Evolutionary conservation across 2,888 invertebrate genomes (phyloP).

Genomic region (Galerucella calmariensis): DNA sequence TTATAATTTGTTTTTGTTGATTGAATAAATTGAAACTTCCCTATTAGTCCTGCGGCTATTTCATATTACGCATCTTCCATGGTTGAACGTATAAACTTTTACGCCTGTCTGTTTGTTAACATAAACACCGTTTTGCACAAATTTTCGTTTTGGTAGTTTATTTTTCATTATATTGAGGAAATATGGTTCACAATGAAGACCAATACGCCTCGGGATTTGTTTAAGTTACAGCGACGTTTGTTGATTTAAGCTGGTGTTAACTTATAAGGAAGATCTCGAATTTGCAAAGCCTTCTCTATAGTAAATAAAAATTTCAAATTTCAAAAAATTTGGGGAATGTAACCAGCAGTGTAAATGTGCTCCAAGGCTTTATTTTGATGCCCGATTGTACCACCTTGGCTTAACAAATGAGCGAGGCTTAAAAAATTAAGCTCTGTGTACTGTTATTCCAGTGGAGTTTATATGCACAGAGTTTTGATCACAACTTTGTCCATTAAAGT

Average conservation of each 20-base stretch:
- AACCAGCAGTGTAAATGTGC: too few relatives aligned
- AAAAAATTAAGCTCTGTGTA: too few relatives aligned
- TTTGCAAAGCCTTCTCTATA: not conserved
- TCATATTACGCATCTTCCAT: not conserved
- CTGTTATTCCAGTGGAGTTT: too few relatives aligned
- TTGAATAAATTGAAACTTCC: too few relatives aligned
- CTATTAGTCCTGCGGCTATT: too few relatives aligned
- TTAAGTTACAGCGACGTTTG: slow-evolving; percentile 18
- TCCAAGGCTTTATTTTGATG: too few relatives aligned
- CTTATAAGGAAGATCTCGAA: slow-evolving; percentile 21
- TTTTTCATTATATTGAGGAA: slow-evolving; percentile 49
- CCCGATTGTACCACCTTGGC: too few relatives aligned
- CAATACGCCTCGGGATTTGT: slow-evolving; percentile 48
- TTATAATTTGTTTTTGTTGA: too few relatives aligned
- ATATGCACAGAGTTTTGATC: too few relatives aligned
- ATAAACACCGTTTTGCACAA: slow-evolving; percentile 44
- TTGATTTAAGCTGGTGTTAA: slow-evolving; percentile 9
- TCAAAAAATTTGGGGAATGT: not conserved
- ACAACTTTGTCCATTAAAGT: too few relatives aligned
- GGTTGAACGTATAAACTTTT: not conserved
- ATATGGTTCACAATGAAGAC: slow-evolving; percentile 47
- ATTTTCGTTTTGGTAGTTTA: slow-evolving; percentile 47
- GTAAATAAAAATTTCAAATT: not conserved
- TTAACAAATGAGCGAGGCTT: too few relatives aligned
- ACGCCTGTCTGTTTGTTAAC: slow-evolving; percentile 6